Evolutionary conservation across 2,888 invertebrate genomes (phyloP).

Genomic region (Microctonus aethiopoides): DNA sequence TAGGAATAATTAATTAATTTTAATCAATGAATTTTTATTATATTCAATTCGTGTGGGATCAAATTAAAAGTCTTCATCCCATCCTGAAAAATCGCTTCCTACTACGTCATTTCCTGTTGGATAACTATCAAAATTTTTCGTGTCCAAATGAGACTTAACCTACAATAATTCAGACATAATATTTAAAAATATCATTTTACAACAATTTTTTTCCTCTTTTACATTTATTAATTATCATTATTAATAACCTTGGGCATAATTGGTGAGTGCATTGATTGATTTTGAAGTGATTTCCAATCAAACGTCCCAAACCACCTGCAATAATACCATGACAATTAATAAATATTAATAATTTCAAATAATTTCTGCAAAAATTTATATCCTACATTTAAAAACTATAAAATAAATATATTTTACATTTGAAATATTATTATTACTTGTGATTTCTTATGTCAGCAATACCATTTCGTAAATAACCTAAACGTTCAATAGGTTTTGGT

Average conservation of each 20-base stretch:
- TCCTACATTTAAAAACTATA: not conserved
- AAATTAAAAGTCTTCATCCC: constrained; percentile 90
- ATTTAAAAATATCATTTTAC: constrained; percentile 8
- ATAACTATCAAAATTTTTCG: constrained; percentile 86
- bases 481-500: constrained; percentile 83
- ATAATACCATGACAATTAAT: not conserved
- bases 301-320: constrained; percentile 89
- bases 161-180: constrained; percentile 53
- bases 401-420: not conserved
- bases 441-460: constrained; percentile 85
- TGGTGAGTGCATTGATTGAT: constrained; percentile 76
- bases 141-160: constrained; percentile 75
- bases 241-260: constrained; percentile 76
- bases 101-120: constrained; percentile 81
- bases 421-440: no score
- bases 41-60: no score
- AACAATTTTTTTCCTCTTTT: not conserved
- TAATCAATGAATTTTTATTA: not conserved
- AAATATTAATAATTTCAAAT: no score
- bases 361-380: not conserved
- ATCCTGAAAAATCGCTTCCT: constrained; percentile 86
- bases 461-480: constrained; percentile 88
- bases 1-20: no score
- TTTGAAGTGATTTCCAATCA: constrained; percentile 83
- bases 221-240: constrained; percentile 38